phyloP scores from a whole-genome alignment of 2,888 invertebrate species.

The Synergus japonicus region DNA sequence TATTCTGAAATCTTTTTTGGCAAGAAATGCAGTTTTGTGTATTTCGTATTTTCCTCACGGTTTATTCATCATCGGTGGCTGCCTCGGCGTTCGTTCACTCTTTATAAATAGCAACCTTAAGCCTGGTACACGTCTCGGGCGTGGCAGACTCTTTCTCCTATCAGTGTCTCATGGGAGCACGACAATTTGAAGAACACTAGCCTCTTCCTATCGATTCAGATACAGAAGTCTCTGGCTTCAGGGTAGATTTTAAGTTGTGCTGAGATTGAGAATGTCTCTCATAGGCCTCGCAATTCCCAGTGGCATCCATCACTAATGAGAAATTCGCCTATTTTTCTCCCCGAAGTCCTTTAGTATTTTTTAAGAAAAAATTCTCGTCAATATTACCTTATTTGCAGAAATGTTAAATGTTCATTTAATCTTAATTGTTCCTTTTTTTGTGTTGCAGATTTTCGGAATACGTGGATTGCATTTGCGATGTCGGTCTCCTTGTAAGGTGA shows the following conservation, averaged over 20 bases:
- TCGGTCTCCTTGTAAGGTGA: constrained; percentile 20
- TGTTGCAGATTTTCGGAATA: constrained; percentile 29
- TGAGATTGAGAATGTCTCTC: constrained; percentile 8
- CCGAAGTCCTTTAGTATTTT: not conserved
- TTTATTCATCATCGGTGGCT: constrained; percentile 2
- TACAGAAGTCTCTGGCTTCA: constrained; percentile 39
- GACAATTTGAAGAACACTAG: constrained; percentile 33
- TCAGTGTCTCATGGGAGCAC: constrained; percentile 31
- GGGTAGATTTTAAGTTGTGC: not conserved
- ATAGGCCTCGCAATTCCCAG: not conserved
- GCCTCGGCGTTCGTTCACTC: constrained; percentile 32
- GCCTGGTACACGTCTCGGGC: constrained; percentile 24
- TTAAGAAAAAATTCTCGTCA: not conserved
- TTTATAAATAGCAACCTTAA: constrained; percentile 39
- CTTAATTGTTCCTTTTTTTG: not conserved
- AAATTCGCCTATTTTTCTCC: not conserved
- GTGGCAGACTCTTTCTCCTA: constrained; percentile 23
- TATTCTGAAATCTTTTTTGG: not conserved
- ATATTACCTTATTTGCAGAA: not conserved
- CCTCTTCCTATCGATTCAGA: constrained; percentile 28
- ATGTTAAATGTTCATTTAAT: not conserved
- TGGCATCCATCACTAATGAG: not conserved
- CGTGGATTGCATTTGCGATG: constrained; percentile 18
- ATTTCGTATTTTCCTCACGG: not conserved
- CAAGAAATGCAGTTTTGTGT: not conserved